Evolutionary conservation across 2,113 vertebrate genomes (phyloP), one percentile per base, ranked within the genome.

Genomic region (Callocephalon fimbriatum): DNA sequence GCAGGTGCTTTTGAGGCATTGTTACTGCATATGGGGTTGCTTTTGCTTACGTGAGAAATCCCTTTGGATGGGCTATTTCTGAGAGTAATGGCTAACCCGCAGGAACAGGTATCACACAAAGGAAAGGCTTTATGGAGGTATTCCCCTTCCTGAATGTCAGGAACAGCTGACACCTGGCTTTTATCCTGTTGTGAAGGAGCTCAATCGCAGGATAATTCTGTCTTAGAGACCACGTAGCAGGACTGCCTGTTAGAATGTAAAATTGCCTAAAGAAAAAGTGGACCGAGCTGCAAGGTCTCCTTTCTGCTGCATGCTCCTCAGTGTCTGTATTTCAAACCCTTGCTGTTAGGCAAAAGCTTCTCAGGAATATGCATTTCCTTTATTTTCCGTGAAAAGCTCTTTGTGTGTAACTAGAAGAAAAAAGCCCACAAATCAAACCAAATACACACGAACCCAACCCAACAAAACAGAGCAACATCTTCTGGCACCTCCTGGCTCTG

Each of bases 241-340:
- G 66, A 32, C 25, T 65, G 58, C 38, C 85, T 50, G 40, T 79
- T 88, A 86, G 40, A 82, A 53, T 26, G 47, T 61, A 82, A 81
- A 93, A 76, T 82, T 86, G 80, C 48, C 58, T 73, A 42, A 79
- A 29, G 48, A 59, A 66, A 85, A 82, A 59, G 54, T 59, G 40
- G 26, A 25, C 67, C 32, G 54, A 80, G 31, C 16, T 88, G 71
- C 83, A 86, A 90, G 45, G 18, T 93, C 15, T 3, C 73, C 54
- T 86, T 82, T 92, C 72, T 83, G 31, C 65, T 67, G 15, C 38
- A 51, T 67, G 37, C 26, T 67, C 71, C 31, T 68, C 59, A 89
- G 37, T 89, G 58, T 22, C 51, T 92, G 45, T 84, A 71, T 84
- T 92, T 93, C 91, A 93, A 95, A 96, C 82, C 53, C 25, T 65